Evolutionary conservation across 2,888 invertebrate genomes (phyloP).

Genomic region (Stramonita haemastoma): DNA sequence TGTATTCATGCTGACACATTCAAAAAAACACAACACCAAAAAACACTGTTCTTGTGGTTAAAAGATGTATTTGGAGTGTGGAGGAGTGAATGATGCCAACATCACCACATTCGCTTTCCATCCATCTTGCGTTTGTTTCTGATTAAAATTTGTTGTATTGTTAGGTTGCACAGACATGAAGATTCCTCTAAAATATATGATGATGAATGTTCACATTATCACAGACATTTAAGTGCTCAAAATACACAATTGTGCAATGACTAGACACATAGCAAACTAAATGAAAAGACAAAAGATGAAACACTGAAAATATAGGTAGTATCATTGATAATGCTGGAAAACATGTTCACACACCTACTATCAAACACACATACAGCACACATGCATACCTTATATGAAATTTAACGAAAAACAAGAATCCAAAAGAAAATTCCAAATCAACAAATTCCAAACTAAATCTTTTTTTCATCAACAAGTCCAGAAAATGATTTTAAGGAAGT

Average conservation of each 20-base stretch:
- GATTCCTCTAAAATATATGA: neutral
- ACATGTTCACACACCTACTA: too few species aligned
- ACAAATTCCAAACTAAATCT: too few species aligned
- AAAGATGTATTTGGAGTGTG: neutral
- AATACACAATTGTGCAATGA: neutral
- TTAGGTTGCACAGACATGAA: neutral
- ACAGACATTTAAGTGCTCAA: slow-evolving; percentile 11
- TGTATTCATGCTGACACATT: too few species aligned
- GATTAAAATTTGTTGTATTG: neutral
- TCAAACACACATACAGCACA: too few species aligned
- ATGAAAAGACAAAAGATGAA: neutral
- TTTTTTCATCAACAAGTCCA: too few species aligned
- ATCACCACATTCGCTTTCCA: too few species aligned
- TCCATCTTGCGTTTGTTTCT: neutral
- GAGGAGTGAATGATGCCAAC: neutral
- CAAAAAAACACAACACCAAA: neutral
- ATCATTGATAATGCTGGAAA: too few species aligned
- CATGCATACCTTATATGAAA: too few species aligned
- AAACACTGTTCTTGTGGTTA: neutral
- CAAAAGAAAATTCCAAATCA: too few species aligned
- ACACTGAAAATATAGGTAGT: too few species aligned
- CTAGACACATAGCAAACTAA: neutral
- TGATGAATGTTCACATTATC: neutral
- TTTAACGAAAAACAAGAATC: too few species aligned
- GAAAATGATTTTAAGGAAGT: too few species aligned